These are phyloP conservation scores for Drepanosiphum platanoidis DNA, from an alignment of 2,888 invertebrate species.

Conservation along the genomic window DNA sequence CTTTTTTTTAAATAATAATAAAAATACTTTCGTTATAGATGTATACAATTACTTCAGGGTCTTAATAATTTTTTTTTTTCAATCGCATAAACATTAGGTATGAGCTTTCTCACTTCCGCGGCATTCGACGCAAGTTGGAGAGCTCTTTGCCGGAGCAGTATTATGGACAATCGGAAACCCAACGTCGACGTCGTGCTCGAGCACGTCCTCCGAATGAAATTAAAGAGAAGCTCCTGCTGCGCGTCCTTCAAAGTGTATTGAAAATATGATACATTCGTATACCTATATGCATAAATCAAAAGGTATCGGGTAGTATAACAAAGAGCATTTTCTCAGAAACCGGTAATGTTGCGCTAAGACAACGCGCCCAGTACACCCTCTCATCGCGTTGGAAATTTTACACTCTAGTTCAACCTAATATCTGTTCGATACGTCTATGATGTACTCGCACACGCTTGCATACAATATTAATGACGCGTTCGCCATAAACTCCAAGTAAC, in stretches of 20 bases:
- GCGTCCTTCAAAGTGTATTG: neutral
- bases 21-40: too few species aligned
- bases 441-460: too few species aligned
- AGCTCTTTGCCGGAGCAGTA: neutral
- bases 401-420: neutral
- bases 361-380: too few species aligned
- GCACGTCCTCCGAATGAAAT: neutral
- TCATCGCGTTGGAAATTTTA: slow-evolving; percentile 1
- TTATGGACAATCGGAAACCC: neutral
- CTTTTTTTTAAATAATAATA: too few species aligned
- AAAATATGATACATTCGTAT: neutral
- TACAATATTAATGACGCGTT: slow-evolving; percentile 1
- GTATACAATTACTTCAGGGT: too few species aligned
- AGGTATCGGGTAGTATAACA: slow-evolving; percentile 7
- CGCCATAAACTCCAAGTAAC: neutral
- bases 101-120: neutral
- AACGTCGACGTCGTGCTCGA: neutral
- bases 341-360: neutral
- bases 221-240: neutral
- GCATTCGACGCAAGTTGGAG: neutral
- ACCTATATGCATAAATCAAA: slow-evolving; percentile 1
- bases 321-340: neutral
- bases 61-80: too few species aligned
- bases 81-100: too few species aligned
- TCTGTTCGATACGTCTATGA: neutral